These are phyloP conservation scores for Fabriciana adippe DNA, from an alignment of 2,888 invertebrate genomes.

Conservation along the genomic window DNA sequence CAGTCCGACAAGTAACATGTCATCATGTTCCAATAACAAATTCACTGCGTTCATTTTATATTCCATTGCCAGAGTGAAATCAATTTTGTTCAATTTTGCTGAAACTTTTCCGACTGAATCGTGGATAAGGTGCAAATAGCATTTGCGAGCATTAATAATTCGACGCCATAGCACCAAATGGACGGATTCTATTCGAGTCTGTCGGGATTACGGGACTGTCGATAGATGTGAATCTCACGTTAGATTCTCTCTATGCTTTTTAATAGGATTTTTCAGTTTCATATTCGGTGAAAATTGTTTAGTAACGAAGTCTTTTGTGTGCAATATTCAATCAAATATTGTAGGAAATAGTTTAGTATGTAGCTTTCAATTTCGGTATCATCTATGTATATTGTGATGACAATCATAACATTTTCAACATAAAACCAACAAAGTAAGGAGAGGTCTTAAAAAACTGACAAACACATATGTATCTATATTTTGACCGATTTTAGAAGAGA, in stretches of 20 bases:
- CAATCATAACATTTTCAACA: too few species aligned
- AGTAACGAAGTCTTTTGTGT: not conserved
- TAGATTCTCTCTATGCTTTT: constrained; percentile 13
- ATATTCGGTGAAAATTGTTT: not conserved
- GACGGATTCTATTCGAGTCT: constrained; percentile 50
- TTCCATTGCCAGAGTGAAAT: constrained; percentile 41
- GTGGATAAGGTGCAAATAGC: constrained; percentile 46
- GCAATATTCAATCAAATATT: too few species aligned
- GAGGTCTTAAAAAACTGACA: too few species aligned
- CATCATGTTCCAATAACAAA: constrained; percentile 30
- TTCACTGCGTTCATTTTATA: constrained; percentile 36
- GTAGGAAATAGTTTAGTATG: too few species aligned
- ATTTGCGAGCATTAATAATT: constrained; percentile 55
- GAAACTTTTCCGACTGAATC: constrained; percentile 43
- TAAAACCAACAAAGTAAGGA: too few species aligned
- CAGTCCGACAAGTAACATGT: constrained; percentile 12
- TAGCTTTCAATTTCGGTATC: too few species aligned
- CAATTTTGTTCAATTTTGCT: constrained; percentile 40
- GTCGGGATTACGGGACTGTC: constrained; percentile 42
- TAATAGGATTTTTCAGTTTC: constrained; percentile 12
- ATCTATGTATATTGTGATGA: too few species aligned
- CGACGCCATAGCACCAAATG: constrained; percentile 49
- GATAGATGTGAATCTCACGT: constrained; percentile 19
- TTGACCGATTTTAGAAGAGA: too few species aligned
- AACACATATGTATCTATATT: too few species aligned